Evolutionary conservation across 92 coral and sea anemone genomes (phyloP).

Genomic region (Bergia puertoricense): DNA sequence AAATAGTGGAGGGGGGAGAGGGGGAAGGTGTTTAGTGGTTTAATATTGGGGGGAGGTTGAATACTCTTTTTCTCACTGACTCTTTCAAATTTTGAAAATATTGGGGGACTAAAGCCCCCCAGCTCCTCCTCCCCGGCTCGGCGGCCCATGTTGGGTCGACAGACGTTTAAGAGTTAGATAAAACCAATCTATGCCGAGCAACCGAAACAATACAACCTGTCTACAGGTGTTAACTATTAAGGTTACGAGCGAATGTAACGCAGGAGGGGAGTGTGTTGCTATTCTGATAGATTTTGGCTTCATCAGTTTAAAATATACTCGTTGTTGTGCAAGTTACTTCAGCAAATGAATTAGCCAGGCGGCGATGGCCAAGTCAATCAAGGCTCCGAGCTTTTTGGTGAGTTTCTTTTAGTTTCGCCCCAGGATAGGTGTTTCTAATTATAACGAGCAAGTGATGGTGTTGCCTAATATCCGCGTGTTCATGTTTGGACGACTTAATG

Average conservation of each 20-base stretch:
- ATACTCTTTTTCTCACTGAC: too few relatives aligned
- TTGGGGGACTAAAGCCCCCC: too few relatives aligned
- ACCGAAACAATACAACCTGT: background rate
- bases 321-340: background rate
- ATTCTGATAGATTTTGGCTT: background rate
- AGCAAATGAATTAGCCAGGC: background rate
- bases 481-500: background rate
- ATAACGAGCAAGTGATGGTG: background rate
- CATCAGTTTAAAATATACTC: too few relatives aligned
- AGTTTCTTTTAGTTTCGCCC: background rate
- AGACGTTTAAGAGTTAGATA: background rate
- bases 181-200: background rate
- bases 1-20: too few relatives aligned
- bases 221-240: too few relatives aligned
- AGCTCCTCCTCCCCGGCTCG: too few relatives aligned
- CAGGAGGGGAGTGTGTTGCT: background rate
- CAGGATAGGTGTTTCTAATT: background rate
- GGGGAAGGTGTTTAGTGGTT: too few relatives aligned
- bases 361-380: conserved; percentile 3
- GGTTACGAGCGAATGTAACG: background rate
- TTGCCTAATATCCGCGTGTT: background rate
- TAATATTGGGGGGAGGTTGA: too few relatives aligned
- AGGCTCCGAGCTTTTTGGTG: background rate
- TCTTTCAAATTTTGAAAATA: too few relatives aligned
- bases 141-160: background rate